Evolutionary conservation across 1,140 invertebrate genomes (phyloP), one percentile per base, ranked within the genome.

Genomic region (Octopus sinensis): DNA sequence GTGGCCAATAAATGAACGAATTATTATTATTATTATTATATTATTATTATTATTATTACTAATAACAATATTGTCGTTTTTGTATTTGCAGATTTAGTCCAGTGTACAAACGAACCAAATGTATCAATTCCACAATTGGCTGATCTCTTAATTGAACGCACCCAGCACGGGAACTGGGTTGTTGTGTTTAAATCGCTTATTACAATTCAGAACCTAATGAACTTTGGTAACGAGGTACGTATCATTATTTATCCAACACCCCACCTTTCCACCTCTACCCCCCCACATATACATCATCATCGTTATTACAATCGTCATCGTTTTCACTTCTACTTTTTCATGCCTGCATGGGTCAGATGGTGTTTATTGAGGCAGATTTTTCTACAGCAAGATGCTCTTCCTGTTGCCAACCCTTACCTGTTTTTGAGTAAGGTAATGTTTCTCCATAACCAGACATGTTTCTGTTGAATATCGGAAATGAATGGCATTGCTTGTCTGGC

Each of bases 81-180:
- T 79, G 51, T 80, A 68, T 54, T 94, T 93, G 75, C 94, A 99
- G 98, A 99, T 94, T 93, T 99, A 91, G 94, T 99, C 87, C 97
- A 99, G 89, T 99, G 98, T 92, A 99, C 98, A 89, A 98, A 99
- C 91, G 98, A 99, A 92, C 97, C 98, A 56, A 99, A 99, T 92
- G 97, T 99, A 23, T 99, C 97, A 77, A 99, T 99, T 92, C 98
- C 98, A 88, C 97, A 98, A 91, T 92, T 99, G 91, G 98, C 98
- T 80, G 99, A 99, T 93, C 93, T 99, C 84, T 93, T 99, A 84
- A 97, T 99, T 89, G 98, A 99, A 92, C 93, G 98, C 85, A 98
- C 97, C 82, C 97, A 99, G 91, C 97, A 97, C 92, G 94, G 95
- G 85, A 98, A 96, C 90, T 99, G 98, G 98, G 96, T 98, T 82